Evolutionary conservation across 1,140 invertebrate genomes (phyloP).

Genomic region (Lepidostoma basale): DNA sequence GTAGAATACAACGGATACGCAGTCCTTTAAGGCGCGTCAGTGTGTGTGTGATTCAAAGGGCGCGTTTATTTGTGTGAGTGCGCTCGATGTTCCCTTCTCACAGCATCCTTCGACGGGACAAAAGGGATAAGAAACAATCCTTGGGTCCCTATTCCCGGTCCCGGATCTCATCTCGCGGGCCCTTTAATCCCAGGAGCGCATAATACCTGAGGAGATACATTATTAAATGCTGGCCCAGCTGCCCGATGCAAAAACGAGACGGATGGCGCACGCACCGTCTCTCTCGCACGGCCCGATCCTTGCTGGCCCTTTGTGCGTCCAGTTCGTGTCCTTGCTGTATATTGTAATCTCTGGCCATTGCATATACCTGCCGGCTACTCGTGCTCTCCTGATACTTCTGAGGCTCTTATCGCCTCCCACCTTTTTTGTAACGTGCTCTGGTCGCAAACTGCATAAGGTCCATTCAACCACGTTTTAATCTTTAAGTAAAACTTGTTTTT

Average conservation of each 20-base stretch:
- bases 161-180: conserved; percentile 19
- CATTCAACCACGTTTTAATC: background rate
- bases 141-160: conserved; percentile 7
- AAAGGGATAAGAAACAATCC: background rate
- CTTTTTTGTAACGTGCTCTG: conserved; percentile 3
- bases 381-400: conserved; percentile 34
- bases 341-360: background rate
- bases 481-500: background rate
- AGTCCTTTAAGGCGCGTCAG: too few species aligned
- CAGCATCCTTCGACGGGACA: background rate
- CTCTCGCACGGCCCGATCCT: background rate
- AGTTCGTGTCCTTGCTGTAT: conserved; percentile 2
- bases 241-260: background rate
- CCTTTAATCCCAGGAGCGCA: conserved; percentile 26
- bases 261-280: background rate
- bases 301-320: conserved; percentile 9
- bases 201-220: background rate
- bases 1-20: too few species aligned
- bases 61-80: background rate
- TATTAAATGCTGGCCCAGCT: background rate
- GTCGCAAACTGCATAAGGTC: background rate
- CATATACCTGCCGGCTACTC: background rate
- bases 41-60: too few species aligned
- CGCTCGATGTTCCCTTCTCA: background rate
- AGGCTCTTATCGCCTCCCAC: conserved; percentile 41